Evolutionary conservation across 2,797 vertebrate species (phyloP).

Genomic region (Parauchenoglanis punctatus): DNA sequence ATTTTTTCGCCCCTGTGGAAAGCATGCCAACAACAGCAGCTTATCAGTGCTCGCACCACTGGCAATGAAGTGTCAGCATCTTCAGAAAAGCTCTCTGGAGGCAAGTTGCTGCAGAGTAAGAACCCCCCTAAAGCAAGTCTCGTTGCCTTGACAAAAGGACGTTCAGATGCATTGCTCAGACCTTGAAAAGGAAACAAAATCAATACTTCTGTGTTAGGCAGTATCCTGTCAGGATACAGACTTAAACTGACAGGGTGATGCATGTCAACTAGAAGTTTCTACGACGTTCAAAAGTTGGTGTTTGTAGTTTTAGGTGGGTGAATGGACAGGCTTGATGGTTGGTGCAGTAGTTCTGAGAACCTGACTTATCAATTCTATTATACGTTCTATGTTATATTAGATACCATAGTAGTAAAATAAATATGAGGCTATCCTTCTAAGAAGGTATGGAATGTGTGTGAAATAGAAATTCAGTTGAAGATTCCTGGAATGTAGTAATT

Average conservation of each 20-base stretch:
- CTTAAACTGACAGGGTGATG: slow-evolving; percentile 25
- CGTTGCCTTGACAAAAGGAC: slow-evolving; percentile 50
- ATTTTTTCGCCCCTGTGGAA: slow-evolving; percentile 38
- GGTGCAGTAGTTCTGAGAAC: slow-evolving; percentile 7
- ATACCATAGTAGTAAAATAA: not conserved
- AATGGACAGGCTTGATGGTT: slow-evolving; percentile 31
- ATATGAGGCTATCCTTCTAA: not conserved
- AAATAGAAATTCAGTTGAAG: slow-evolving; percentile 1
- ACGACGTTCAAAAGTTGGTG: slow-evolving; percentile 1
- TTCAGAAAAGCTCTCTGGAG: slow-evolving; percentile 45
- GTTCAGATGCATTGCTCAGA: slow-evolving; percentile 37
- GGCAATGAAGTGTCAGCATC: slow-evolving; percentile 44
- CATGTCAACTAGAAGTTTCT: slow-evolving; percentile 44
- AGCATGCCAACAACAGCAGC: slow-evolving; percentile 23
- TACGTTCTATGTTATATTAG: not conserved
- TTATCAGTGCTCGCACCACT: slow-evolving; percentile 36
- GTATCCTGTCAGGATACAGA: slow-evolving; percentile 34
- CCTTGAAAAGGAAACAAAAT: slow-evolving; percentile 50
- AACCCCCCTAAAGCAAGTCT: slow-evolving; percentile 46
- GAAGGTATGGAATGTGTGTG: not conserved
- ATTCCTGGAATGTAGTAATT: not conserved
- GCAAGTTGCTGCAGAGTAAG: slow-evolving; percentile 42
- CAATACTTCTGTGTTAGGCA: slow-evolving; percentile 51
- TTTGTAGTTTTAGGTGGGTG: slow-evolving; percentile 4
- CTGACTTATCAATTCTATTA: not conserved